These are phyloP conservation scores for Aphaenogaster ashmeadi DNA, from an alignment of 1,140 invertebrate species.

Conservation along the genomic window DNA sequence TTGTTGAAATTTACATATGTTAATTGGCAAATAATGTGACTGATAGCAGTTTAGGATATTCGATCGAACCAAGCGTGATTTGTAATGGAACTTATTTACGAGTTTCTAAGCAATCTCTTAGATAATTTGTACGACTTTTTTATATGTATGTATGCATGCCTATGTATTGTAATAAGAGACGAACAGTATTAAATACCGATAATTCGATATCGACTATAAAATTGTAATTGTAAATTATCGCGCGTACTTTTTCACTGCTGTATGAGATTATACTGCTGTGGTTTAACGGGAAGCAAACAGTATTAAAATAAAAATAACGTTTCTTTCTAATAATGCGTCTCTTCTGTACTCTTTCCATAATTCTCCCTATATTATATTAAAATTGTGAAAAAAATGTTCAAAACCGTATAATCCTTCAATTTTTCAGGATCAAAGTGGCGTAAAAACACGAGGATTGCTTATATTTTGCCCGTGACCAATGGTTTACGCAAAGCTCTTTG, in stretches of 20 bases:
- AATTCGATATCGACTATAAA: neutral
- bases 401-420: conserved; percentile 1
- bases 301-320: conserved; percentile 40
- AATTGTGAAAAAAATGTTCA: conserved; percentile 20
- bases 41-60: neutral
- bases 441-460: neutral
- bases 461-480: no score
- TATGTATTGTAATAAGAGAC: conserved; percentile 7
- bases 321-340: conserved; percentile 6
- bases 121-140: neutral
- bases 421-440: neutral
- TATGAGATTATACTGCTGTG: conserved; percentile 15
- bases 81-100: neutral
- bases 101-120: neutral
- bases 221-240: conserved; percentile 15
- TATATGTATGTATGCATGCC: neutral
- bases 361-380: neutral
- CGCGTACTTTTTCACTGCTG: conserved; percentile 24
- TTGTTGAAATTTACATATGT: conserved; percentile 27
- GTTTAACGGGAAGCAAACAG: conserved; percentile 28
- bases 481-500: neutral
- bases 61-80: neutral
- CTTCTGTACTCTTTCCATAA: neutral
- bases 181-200: conserved; percentile 43
- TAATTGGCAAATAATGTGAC: conserved; percentile 32